phyloP scores from a whole-genome alignment of 2,797 vertebrate genomes.

The Schizopygopsis pylzovi region DNA sequence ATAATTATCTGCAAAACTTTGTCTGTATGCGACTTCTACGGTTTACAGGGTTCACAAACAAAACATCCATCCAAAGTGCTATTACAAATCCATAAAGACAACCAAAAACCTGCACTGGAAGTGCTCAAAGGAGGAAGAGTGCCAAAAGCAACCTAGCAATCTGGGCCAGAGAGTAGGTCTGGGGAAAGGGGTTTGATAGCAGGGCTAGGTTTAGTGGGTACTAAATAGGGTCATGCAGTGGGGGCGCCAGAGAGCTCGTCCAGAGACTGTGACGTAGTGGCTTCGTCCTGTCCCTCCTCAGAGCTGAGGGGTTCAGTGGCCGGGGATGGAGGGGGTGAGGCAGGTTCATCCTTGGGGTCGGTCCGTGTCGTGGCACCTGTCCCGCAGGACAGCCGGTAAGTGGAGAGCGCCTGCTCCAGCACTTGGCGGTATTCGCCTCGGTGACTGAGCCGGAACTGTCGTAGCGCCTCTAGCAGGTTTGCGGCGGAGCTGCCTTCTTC shows the following conservation, averaged over 20 bases:
- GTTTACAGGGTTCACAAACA: neutral
- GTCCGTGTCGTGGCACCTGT: slow-evolving; percentile 70
- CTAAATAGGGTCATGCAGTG: slow-evolving; percentile 70
- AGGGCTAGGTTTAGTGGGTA: slow-evolving; percentile 45
- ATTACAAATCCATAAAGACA: slow-evolving; percentile 3
- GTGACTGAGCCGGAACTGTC: slow-evolving; percentile 97
- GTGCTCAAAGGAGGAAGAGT: slow-evolving; percentile 23
- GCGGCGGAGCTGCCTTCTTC: slow-evolving; percentile 86
- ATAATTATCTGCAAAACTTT: slow-evolving; percentile 9
- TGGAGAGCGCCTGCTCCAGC: slow-evolving; percentile 93
- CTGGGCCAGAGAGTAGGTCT: slow-evolving; percentile 36
- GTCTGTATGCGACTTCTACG: neutral
- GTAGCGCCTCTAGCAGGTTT: slow-evolving; percentile 93
- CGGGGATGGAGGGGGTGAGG: slow-evolving; percentile 79
- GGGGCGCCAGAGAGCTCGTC: slow-evolving; percentile 65
- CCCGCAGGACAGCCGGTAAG: slow-evolving; percentile 84
- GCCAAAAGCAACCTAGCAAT: slow-evolving; percentile 47
- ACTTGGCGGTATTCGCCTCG: slow-evolving; percentile 96
- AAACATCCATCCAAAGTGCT: slow-evolving; percentile 8
- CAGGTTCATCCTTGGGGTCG: slow-evolving; percentile 69
- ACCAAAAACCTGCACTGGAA: slow-evolving; percentile 58
- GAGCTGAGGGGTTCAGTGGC: slow-evolving; percentile 73
- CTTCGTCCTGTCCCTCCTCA: slow-evolving; percentile 67
- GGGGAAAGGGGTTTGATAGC: slow-evolving; percentile 24
- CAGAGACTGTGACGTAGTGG: slow-evolving; percentile 52